Conservation (phyloP, 2,888 invertebrate species). For the Spisula solida region DNA sequence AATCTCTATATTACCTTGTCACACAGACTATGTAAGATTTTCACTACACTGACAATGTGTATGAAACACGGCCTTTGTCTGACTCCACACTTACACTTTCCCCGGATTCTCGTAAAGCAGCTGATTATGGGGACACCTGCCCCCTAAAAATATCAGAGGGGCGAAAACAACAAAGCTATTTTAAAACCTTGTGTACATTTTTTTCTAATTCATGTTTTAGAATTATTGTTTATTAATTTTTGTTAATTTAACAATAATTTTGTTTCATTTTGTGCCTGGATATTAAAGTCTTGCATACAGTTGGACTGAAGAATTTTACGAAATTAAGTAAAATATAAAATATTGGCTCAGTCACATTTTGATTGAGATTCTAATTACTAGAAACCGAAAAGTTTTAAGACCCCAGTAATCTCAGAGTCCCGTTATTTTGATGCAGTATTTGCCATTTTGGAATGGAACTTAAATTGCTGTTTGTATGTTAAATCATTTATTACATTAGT, state of each 20-base stretch:
- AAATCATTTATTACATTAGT: slow-evolving; percentile 23
- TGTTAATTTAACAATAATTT: background rate
- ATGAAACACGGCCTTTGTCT: slow-evolving; percentile 41
- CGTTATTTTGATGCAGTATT: slow-evolving; percentile 8
- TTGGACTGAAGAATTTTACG: background rate
- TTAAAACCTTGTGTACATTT: slow-evolving; percentile 18
- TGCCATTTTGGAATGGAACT: background rate
- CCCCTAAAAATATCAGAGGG: slow-evolving; percentile 27
- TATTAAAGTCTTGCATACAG: no score
- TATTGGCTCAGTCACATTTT: background rate
- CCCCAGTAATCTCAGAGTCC: background rate
- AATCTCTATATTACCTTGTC: slow-evolving; percentile 23
- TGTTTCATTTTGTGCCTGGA: background rate
- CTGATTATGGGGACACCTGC: slow-evolving; percentile 49
- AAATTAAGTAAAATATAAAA: background rate
- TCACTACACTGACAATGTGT: slow-evolving; percentile 9
- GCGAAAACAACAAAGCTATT: slow-evolving; percentile 25
- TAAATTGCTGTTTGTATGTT: slow-evolving; percentile 5
- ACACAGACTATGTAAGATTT: slow-evolving; percentile 23
- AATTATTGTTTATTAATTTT: background rate
- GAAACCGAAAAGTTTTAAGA: background rate
- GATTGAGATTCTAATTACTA: slow-evolving; percentile 8
- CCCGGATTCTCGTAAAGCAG: background rate
- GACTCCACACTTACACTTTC: slow-evolving; percentile 43
- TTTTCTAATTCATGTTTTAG: background rate